Evolutionary conservation across 1,140 invertebrate species (phyloP), one percentile per base, ranked within the genome.

Genomic region (Neodiprion pinetum): DNA sequence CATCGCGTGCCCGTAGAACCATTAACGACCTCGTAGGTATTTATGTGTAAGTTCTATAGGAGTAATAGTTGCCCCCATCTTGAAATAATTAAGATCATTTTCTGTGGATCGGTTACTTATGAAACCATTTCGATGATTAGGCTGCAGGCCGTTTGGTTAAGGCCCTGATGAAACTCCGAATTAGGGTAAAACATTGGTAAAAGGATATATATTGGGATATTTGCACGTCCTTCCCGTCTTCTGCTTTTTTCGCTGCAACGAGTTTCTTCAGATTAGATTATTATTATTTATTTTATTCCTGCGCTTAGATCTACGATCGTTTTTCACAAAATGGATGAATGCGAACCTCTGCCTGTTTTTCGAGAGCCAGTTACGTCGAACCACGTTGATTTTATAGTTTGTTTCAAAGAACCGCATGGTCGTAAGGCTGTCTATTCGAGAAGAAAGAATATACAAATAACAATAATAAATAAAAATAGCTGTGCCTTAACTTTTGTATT

Each of bases 1-100:
- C 70, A 77, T 75, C 77, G 75, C 77, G 76, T 85, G 84, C 81
- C 77, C 78, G 85, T 81, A 80, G 67, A 85, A 85, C 87, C 86
- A 88, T 87, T 80, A 81, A 83, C 74, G 72, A 72, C 67, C 40
- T 75, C 9, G 74, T 40, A 53, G 71, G 69, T 71, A 7, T 40
- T 40, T 40, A 40, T 40, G 28, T 40, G 5, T 40, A 40, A 40
- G 28, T 3, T 40, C 28, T 40, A 40, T 40, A 40, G 28, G 28
- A 40, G 28, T 40, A 40, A 40, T 5, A 61, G 53, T 61, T 61
- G 53, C 53, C 53, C 5, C 4, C n/a, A 61, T 61, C 53, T 61
- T 61, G n/a, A 9, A 61, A 61, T 61, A 40, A 40, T 40, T 3
- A 40, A 40, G 28, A 40, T 40, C 5, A 40, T 40, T 40, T 40